Base-by-base conservation (phyloP, 53 echinoderm and acorn worm genomes). In the Patiria pectinifera region DNA sequence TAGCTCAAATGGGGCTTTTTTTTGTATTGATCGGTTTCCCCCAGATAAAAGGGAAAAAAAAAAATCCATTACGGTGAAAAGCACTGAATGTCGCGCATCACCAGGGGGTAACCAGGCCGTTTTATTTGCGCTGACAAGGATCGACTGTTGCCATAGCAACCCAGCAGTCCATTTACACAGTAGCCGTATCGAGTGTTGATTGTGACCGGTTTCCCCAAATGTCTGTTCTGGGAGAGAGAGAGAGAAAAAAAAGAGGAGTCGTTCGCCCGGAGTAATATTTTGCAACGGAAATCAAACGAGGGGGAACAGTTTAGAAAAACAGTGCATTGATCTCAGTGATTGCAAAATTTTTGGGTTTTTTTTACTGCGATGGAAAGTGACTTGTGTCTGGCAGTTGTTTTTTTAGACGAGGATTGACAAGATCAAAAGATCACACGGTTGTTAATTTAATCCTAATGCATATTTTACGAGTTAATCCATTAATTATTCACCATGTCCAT, bases 121-220 rank as follows among this genome's bases (percentile, higher is more conserved):
- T 76, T 23, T 78, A 62, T 78, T 88, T 88, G 78, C 66, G 59
- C 60, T 16, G 88, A 78, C 61, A 60, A 88, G 59, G 62, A 88
- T 76, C 76, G 78, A 88, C 77, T 18, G 88, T 88, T 88, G 77
- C 45, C 88, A 45, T 78, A 78, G 62, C 45, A 88, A 88, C 26
- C 45, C 11, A 45, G 12, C 14, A 6, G 72, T 48, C 71, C 86
- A 75, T 86, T 86, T 72, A 86, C 86, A 53, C 72, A 86, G 71
- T 19, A 21, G 86, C 46, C 26, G 45, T 75, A 86, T 86, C 59
- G 16, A 70, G 86, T 86, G 48, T 86, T 49, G 45, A 45, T 86
- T 53, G 53, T 53, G 53, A 53, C 53, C 53, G 53, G 5, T 53
- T 53, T 8, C 53, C 53, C 53, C 53, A 5, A 53, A 8, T 8